Base-by-base conservation (phyloP, 1,140 invertebrate genomes). In the Leptopilina boulardi region DNA sequence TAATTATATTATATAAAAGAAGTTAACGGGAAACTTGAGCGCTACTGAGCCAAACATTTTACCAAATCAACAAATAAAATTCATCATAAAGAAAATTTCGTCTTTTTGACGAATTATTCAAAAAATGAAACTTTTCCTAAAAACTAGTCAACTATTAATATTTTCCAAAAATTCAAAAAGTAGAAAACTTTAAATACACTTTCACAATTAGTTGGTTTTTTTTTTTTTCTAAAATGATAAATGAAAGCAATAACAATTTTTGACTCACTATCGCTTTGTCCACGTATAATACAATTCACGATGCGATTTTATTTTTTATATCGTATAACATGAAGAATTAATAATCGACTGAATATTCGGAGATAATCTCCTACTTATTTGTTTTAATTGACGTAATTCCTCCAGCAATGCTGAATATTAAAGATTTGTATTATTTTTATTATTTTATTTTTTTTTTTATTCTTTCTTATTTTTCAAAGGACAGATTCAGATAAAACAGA, bases 351-450 rank as follows among this genome's bases (percentile, higher is more conserved):
- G 59, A 66, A 66, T 66, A 66, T n/a, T 66, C 59, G 26, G 59
- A 66, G 59, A 15, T 15, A 13, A 1, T n/a, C 59, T 66, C 73
- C 23, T 56, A 23, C 81, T 30, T 71, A 26, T 23, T 41, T 23
- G 34, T 82, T 77, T 82, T 85, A 85, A 85, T 85, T 85, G 84
- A 85, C 84, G 76, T 78, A 83, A 74, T 76, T 38, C n/a, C 77
- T 81, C 41, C 78, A 19, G 70, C 76, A 66, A 30, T n/a, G 8
- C 59, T 66, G 59, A 23, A 66, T 11, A 38, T 15, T 66, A 66
- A 66, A 66, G 23, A 6, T 66, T 66, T 30, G 59, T 66, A 30
- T 66, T 66, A 34, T 30, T 66, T 66, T 30, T 23, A n/a, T n/a
- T n/a, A n/a, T n/a, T n/a, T n/a, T n/a, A n/a, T n/a, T n/a, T n/a